These are phyloP conservation scores for Labroides dimidiatus DNA, from an alignment of 2,797 vertebrate genomes.

Conservation along the genomic window DNA sequence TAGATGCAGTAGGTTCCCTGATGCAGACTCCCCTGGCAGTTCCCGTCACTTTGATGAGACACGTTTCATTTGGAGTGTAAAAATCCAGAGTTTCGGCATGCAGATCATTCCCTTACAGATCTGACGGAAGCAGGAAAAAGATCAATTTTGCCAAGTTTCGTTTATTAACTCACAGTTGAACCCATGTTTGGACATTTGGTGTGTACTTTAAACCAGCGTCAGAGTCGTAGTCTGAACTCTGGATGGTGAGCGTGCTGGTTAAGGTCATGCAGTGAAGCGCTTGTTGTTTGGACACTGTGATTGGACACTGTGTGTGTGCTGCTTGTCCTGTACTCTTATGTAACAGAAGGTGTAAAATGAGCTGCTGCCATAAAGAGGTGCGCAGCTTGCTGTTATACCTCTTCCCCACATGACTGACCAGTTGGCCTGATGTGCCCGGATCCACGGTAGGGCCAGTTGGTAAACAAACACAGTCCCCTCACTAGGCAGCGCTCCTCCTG, in stretches of 20 bases:
- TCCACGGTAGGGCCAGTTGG: conserved; percentile 34
- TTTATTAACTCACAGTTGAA: conserved; percentile 46
- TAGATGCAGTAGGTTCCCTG: conserved; percentile 19
- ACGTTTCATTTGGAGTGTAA: conserved; percentile 57
- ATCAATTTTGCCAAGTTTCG: conserved; percentile 36
- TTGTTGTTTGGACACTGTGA: conserved; percentile 58
- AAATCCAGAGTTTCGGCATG: conserved; percentile 44
- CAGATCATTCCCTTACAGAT: conserved; percentile 48
- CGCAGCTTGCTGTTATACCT: conserved; percentile 46
- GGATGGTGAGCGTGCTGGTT: conserved; percentile 39
- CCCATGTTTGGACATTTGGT: conserved; percentile 26
- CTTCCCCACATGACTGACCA: conserved; percentile 54
- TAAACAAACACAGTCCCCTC: conserved; percentile 65
- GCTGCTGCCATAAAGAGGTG: conserved; percentile 67
- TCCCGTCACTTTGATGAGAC: conserved; percentile 34
- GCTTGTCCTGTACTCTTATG: conserved; percentile 59
- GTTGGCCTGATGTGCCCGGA: conserved; percentile 51
- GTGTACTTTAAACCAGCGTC: conserved; percentile 37
- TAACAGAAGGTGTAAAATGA: conserved; percentile 72
- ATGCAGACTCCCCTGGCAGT: conserved; percentile 27
- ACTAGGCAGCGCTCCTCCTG: conserved; percentile 49
- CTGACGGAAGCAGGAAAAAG: conserved; percentile 27
- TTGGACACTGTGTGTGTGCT: conserved; percentile 11
- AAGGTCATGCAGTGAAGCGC: conserved; percentile 50
- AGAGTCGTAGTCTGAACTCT: conserved; percentile 32